Conservation (phyloP, 2,888 invertebrate species). For the Biston betularia region DNA sequence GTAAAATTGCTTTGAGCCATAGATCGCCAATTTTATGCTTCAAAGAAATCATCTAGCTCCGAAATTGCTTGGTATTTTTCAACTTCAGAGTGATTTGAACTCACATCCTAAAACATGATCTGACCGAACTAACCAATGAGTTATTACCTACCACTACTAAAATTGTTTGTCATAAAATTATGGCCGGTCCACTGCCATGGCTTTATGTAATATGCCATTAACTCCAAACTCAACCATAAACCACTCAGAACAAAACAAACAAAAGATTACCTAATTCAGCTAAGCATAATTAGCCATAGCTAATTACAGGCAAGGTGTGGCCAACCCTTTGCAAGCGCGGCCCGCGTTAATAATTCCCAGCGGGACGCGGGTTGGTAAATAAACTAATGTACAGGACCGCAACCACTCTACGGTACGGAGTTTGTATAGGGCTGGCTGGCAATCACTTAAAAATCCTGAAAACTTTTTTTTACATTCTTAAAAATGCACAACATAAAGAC, state of each 20-base stretch:
- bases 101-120: too few species aligned
- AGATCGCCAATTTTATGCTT: too few species aligned
- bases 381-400: slow-evolving; percentile 51
- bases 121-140: too few species aligned
- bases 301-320: slow-evolving; percentile 25
- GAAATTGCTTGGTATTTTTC: too few species aligned
- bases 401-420: slow-evolving; percentile 21
- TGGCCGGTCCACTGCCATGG: too few species aligned
- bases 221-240: slow-evolving; percentile 1
- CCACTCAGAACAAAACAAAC: slow-evolving; percentile 19
- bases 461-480: too few species aligned
- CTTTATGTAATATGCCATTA: not conserved
- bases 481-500: too few species aligned
- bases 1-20: too few species aligned
- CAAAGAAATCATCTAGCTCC: too few species aligned
- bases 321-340: slow-evolving; percentile 22
- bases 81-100: too few species aligned
- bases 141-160: too few species aligned
- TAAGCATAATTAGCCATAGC: slow-evolving; percentile 16
- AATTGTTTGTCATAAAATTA: too few species aligned
- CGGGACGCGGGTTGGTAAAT: slow-evolving; percentile 53
- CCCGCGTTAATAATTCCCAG: slow-evolving; percentile 54
- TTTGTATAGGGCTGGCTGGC: slow-evolving; percentile 36
- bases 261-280: slow-evolving; percentile 20
- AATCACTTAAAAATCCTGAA: not conserved